Evolutionary conservation across 2,113 vertebrate genomes (phyloP), one percentile per base, ranked within the genome.

Genomic region (Motacilla tschutschensis): DNA sequence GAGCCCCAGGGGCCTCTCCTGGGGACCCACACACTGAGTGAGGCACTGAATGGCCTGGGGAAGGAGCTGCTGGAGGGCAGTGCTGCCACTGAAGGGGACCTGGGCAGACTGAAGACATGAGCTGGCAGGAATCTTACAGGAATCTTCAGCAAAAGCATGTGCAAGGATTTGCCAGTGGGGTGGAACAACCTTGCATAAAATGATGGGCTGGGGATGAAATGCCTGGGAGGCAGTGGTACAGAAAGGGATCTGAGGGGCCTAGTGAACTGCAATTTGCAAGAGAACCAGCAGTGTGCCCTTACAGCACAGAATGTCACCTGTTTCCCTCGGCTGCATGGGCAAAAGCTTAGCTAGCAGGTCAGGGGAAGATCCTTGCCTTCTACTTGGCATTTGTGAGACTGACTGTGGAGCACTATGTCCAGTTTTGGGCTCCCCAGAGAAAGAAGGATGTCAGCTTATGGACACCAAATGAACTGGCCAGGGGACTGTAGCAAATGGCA

Each of bases 241-340:
- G 50, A 54, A 78, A n/a, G 50, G 17, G 50, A 21, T 51, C 50
- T 12, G 5, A 60, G 31, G 6, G 29, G 6, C 7, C 20, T 29
- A 2, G 14, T 8, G 31, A 59, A 17, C 24, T 6, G 5, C n/a
- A 41, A 3, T 54, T 55, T 55, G 10, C 12, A 16, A 0, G 1
- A 29, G 44, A 64, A n/a, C 11, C 22, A 20, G 10, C 12, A 17
- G 28, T 8, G 50, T 41, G 17, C 51, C 22, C 29, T 74, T 51
- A 36, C 1, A 59, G 46, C 35, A 55, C 14, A 26, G 58, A 53
- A 62, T 31, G 18, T 59, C 21, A 36, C 40, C 17, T 25, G 4
- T 29, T 46, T 79, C 29, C 19, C 41, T 79, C 0, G 0, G 33
- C 36, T 60, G 19, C 24, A 5, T 24, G 18, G 40, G 10, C 22